These are phyloP conservation scores for Cyaniris semiargus DNA, from an alignment of 2,888 invertebrate species.

Conservation along the genomic window DNA sequence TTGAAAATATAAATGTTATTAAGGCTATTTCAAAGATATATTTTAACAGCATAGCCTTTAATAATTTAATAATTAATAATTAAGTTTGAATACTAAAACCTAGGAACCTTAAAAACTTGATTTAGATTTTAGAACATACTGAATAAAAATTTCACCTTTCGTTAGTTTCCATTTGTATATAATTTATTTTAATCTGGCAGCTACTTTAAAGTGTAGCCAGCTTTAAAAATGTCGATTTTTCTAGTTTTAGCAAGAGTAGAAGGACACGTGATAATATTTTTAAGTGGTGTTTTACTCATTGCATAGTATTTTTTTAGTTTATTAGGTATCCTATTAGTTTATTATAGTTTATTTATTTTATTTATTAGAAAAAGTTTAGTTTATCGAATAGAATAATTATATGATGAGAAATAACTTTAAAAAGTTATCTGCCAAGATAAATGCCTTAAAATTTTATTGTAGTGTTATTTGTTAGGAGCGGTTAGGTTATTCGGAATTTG, in stretches of 20 bases:
- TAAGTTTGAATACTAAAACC: neutral
- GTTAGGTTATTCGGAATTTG: slow-evolving; percentile 3
- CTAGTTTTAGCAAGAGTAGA: neutral
- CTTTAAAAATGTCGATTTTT: neutral
- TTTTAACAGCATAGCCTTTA: slow-evolving; percentile 2
- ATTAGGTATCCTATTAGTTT: slow-evolving; percentile 11
- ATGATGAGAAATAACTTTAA: slow-evolving; percentile 21
- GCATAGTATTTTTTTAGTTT: neutral
- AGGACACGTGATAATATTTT: slow-evolving; percentile 17
- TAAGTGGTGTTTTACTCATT: slow-evolving; percentile 8
- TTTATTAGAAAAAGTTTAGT: slow-evolving; percentile 8
- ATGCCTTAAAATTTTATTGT: slow-evolving; percentile 27
- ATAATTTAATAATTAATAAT: too few species aligned
- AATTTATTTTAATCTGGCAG: neutral
- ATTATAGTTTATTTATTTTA: slow-evolving; percentile 11
- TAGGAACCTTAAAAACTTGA: neutral
- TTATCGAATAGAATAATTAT: slow-evolving; percentile 22
- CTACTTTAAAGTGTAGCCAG: neutral
- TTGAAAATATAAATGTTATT: slow-evolving; percentile 8
- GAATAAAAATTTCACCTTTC: neutral
- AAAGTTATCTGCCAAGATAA: slow-evolving; percentile 25
- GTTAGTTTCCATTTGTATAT: neutral
- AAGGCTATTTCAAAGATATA: neutral
- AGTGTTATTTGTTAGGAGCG: slow-evolving; percentile 6
- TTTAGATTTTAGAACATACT: neutral